phyloP scores from a whole-genome alignment of 2,888 invertebrate species.

The Nomada hirtipes region DNA sequence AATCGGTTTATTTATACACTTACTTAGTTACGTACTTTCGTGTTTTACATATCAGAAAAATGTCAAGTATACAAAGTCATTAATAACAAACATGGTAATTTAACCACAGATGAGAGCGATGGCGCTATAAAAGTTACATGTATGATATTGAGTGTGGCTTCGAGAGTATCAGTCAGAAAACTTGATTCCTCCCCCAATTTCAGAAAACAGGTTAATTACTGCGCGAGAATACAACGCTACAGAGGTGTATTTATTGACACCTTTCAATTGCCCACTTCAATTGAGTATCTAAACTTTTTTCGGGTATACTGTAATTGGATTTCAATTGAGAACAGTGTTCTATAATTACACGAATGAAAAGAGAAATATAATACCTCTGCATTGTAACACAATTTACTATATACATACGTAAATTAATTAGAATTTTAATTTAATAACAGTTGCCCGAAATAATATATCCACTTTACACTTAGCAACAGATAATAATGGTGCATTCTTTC shows the following conservation, averaged over 20 bases:
- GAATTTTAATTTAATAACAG: not conserved
- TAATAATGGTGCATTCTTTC: no score
- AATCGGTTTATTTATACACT: no score
- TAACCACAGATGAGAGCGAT: not conserved
- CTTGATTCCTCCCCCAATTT: not conserved
- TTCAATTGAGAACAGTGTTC: no score
- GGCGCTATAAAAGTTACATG: not conserved
- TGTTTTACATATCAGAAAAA: not conserved
- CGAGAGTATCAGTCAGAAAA: not conserved
- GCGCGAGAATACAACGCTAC: not conserved
- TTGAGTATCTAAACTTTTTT: not conserved
- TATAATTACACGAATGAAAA: no score
- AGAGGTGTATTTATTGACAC: not conserved
- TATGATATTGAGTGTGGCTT: not conserved
- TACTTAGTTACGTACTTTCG: no score
- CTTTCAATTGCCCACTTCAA: not conserved
- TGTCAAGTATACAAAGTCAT: not conserved
- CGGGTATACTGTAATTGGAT: no score
- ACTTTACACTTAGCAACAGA: not conserved
- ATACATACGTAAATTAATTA: not conserved
- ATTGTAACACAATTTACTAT: not conserved
- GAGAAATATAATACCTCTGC: not conserved
- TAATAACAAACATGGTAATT: not conserved
- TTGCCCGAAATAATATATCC: not conserved
- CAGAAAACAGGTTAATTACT: slow-evolving; percentile 11